Conservation (phyloP, 2,888 invertebrate genomes). For the Muschampia plurimacula region DNA sequence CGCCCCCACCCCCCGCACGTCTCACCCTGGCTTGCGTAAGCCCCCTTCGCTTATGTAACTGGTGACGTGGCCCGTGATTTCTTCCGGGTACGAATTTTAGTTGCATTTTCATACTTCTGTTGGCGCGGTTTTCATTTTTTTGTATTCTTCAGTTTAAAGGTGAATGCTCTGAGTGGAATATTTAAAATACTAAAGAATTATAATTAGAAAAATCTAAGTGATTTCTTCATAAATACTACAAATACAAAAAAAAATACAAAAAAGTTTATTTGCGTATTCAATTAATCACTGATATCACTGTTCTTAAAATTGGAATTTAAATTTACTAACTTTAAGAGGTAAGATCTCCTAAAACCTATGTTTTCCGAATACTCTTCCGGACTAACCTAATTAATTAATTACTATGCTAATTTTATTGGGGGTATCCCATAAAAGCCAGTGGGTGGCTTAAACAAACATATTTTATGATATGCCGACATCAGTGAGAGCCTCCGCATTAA, state of each 20-base stretch:
- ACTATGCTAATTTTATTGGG: constrained; percentile 18
- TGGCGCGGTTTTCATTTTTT: constrained; percentile 25
- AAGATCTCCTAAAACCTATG: background rate
- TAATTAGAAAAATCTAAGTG: background rate
- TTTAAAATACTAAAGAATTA: background rate
- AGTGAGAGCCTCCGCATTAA: constrained; percentile 43
- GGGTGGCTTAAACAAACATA: constrained; percentile 20
- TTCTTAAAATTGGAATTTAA: too few species aligned
- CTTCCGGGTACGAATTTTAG: constrained; percentile 61
- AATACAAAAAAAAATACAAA: too few species aligned
- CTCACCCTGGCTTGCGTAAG: constrained; percentile 69
- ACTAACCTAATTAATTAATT: constrained; percentile 17
- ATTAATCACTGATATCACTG: too few species aligned
- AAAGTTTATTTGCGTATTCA: too few species aligned
- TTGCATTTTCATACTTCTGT: constrained; percentile 44
- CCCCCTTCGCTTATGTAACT: constrained; percentile 76
- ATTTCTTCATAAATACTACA: background rate
- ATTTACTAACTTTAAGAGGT: too few species aligned
- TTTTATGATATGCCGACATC: constrained; percentile 33
- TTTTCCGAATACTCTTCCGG: constrained; percentile 1
- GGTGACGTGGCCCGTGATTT: constrained; percentile 72
- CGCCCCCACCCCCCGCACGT: constrained; percentile 54
- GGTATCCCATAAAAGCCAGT: constrained; percentile 5
- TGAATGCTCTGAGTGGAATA: constrained; percentile 19
- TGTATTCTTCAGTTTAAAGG: constrained; percentile 1